Conservation (phyloP, 2,797 vertebrate genomes). For the Hoplostethus mediterraneus region DNA sequence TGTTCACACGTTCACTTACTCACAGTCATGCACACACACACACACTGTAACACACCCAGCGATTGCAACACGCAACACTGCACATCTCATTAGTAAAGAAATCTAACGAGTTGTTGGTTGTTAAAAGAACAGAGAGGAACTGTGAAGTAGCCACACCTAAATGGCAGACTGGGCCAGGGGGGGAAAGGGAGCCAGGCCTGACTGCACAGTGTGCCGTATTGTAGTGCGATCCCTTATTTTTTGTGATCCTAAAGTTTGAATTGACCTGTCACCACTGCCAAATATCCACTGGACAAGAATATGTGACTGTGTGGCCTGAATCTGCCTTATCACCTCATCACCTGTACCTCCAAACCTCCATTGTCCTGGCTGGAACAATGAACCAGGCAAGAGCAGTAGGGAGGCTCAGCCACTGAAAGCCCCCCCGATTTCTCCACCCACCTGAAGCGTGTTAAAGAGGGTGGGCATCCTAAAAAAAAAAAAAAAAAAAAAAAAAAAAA, state of each 20-base stretch:
- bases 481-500: background rate
- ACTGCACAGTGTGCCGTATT: background rate
- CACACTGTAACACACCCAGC: conserved; percentile 50
- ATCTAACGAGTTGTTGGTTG: background rate
- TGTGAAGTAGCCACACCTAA: conserved; percentile 30
- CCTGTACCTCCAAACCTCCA: background rate
- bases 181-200: background rate
- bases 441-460: background rate
- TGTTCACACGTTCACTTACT: background rate
- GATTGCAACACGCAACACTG: conserved; percentile 1
- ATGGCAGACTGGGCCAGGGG: conserved; percentile 11
- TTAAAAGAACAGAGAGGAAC: conserved; percentile 21
- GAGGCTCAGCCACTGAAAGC: background rate
- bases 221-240: background rate
- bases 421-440: background rate
- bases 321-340: conserved; percentile 7
- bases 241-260: background rate
- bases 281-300: background rate
- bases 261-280: background rate
- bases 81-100: conserved; percentile 30
- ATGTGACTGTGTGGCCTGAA: background rate
- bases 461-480: background rate
- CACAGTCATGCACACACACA: conserved; percentile 3
- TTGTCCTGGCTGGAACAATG: conserved; percentile 10
- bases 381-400: background rate